These are phyloP conservation scores for Drosophila longiperda DNA, from an alignment of 2,888 invertebrate species.

Conservation along the genomic window DNA sequence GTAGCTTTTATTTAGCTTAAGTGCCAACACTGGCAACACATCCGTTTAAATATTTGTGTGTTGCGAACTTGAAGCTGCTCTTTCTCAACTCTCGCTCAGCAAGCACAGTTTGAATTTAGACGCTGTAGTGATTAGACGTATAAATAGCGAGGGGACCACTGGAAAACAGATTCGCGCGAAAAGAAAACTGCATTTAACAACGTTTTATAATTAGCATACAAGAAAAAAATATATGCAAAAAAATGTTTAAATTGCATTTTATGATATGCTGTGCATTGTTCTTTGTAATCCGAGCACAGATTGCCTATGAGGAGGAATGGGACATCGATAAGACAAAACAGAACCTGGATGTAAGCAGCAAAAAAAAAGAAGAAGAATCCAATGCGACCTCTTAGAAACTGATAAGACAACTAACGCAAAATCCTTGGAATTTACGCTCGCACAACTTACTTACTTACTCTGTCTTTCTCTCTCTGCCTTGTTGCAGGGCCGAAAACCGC, in stretches of 20 bases:
- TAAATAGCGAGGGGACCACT: not conserved
- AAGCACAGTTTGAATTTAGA: slow-evolving; percentile 28
- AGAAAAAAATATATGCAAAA: not conserved
- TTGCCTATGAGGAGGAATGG: slow-evolving; percentile 75
- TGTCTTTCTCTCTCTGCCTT: not conserved
- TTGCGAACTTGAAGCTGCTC: slow-evolving; percentile 20
- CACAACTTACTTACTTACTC: not conserved
- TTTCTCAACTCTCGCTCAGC: slow-evolving; percentile 1
- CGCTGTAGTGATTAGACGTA: slow-evolving; percentile 17
- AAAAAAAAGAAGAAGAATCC: not conserved
- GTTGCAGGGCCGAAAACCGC: slow-evolving; percentile 85
- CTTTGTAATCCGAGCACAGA: slow-evolving; percentile 52
- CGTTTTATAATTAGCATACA: slow-evolving; percentile 34
- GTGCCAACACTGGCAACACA: not conserved
- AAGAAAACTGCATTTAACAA: not conserved
- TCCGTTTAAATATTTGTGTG: not conserved
- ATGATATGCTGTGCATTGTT: slow-evolving; percentile 36
- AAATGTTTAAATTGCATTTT: slow-evolving; percentile 44
- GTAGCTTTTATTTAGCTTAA: not conserved
- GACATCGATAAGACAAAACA: slow-evolving; percentile 76
- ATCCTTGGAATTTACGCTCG: slow-evolving; percentile 8
- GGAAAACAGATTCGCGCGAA: not conserved
- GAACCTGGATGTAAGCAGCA: slow-evolving; percentile 76
- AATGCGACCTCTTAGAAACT: slow-evolving; percentile 16
- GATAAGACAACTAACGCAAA: slow-evolving; percentile 39